Evolutionary conservation across 2,113 vertebrate genomes (phyloP), one percentile per base, ranked within the genome.

Genomic region (Nematolebias whitei): DNA sequence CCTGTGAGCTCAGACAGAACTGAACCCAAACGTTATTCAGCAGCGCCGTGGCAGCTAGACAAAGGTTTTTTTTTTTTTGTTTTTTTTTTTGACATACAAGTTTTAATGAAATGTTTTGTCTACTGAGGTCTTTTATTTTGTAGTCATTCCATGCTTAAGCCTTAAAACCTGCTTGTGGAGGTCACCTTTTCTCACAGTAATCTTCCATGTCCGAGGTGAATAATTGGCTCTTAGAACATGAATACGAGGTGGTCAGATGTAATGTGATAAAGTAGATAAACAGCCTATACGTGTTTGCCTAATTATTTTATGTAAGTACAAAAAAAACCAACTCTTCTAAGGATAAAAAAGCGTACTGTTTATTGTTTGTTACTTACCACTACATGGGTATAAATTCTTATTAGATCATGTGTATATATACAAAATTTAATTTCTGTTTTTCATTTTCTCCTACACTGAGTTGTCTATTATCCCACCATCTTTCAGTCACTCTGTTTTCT

Each of bases 111-210:
- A 95, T 95, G 92, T 98, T 95, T 96, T 95, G 94, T 96, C 95
- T 96, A 94, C 95, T 91, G 93, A 95, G 94, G 93, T 96, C 93
- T 95, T n/a, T 95, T 95, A 94, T 94, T 96, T 96, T 96, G 89
- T 96, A 97, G 96, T 96, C 98, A 98, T 99, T 99, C 98, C 98
- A 96, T 98, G 95, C 95, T 96, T 97, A 96, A 91, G 93, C 92
- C 93, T 94, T 94, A 93, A 97, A 55, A 96, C 94, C 95, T 92
- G 95, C 95, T 95, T 95, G 94, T 97, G 96, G 93, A 94, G 92
- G 91, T 94, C 92, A 93, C 91, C 91, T 92, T 93, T 92, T 92
- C 93, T 90, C 93, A 84, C 92, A 88, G 89, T 93, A 94, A 93
- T 94, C 90, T 92, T 93, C 89, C 88, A 91, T 87, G 89, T 88